Conservation (phyloP, 2,888 invertebrate species). For the Syrphus vitripennis region DNA sequence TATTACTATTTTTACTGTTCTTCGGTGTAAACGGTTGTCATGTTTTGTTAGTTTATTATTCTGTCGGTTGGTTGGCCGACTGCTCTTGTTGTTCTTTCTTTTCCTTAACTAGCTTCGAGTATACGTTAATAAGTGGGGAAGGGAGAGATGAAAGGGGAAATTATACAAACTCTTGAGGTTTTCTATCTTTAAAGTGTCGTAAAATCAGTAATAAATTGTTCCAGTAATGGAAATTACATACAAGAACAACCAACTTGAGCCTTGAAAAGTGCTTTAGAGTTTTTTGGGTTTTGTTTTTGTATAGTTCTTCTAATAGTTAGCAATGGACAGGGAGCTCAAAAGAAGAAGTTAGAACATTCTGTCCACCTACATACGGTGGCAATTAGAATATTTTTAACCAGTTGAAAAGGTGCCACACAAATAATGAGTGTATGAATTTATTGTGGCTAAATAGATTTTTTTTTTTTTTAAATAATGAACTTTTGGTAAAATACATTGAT, state of each 20-base stretch:
- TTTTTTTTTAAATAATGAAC: background rate
- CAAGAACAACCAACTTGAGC: conserved; percentile 27
- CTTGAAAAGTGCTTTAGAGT: conserved; percentile 7
- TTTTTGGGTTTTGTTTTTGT: background rate
- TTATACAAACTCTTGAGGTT: background rate
- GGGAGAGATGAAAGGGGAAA: background rate
- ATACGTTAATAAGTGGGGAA: background rate
- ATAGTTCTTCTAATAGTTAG: background rate
- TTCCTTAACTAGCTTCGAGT: conserved; percentile 53
- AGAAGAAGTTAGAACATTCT: background rate
- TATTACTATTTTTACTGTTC: conserved; percentile 43
- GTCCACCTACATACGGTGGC: conserved; percentile 29
- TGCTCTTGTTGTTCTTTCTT: conserved; percentile 52
- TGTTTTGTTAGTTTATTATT: conserved; percentile 66
- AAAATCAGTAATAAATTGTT: conserved; percentile 58
- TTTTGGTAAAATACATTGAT: background rate
- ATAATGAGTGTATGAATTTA: background rate
- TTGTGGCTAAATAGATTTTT: background rate
- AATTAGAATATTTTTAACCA: conserved; percentile 20
- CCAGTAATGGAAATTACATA: conserved; percentile 34
- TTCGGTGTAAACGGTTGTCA: conserved; percentile 65
- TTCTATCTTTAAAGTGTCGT: conserved; percentile 46
- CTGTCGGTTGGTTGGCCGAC: conserved; percentile 12
- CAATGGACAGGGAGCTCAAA: background rate
- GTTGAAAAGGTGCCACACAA: background rate